These are phyloP conservation scores for Drosophila incognita DNA, from an alignment of 2,888 invertebrate species.

Conservation along the genomic window DNA sequence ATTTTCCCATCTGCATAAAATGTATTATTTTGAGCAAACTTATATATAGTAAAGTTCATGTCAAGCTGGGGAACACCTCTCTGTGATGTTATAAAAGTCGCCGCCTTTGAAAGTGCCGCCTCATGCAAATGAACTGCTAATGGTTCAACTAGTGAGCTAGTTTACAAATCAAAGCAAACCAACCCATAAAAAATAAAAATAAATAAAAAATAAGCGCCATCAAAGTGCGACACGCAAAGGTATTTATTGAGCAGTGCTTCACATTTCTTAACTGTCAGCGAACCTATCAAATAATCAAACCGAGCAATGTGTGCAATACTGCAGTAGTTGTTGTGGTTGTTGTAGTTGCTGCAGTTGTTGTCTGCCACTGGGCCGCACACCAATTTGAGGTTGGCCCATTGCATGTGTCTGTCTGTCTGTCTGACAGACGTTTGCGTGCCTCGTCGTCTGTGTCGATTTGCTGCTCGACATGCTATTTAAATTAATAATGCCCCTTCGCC, in stretches of 20 bases:
- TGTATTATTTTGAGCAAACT: not conserved
- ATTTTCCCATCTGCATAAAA: not conserved
- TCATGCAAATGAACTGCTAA: conserved; percentile 11
- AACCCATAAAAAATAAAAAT: not conserved
- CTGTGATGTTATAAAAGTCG: conserved; percentile 1
- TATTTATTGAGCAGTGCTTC: conserved; percentile 38
- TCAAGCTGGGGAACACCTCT: conserved; percentile 6
- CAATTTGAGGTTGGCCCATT: conserved; percentile 24
- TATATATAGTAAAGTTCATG: not conserved
- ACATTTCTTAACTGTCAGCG: conserved; percentile 45
- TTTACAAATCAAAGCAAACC: not conserved
- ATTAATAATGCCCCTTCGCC: conserved; percentile 67
- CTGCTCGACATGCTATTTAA: conserved; percentile 62
- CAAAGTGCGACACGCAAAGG: conserved; percentile 42
- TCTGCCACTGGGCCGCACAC: conserved; percentile 3
- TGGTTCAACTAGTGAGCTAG: conserved; percentile 1
- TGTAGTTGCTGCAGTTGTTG: conserved; percentile 8
- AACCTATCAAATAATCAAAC: conserved; percentile 44
- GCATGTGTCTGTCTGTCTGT: conserved; percentile 23
- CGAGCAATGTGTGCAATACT: conserved; percentile 43
- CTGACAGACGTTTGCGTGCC: conserved; percentile 3
- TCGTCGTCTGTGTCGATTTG: conserved; percentile 12
- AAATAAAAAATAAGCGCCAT: conserved; percentile 1
- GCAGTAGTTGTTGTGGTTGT: conserved; percentile 12
- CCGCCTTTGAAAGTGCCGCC: conserved; percentile 13